Conservation (phyloP, 37 sponge, comb jelly and placozoan genomes). For the Amphimedon queenslandica region DNA sequence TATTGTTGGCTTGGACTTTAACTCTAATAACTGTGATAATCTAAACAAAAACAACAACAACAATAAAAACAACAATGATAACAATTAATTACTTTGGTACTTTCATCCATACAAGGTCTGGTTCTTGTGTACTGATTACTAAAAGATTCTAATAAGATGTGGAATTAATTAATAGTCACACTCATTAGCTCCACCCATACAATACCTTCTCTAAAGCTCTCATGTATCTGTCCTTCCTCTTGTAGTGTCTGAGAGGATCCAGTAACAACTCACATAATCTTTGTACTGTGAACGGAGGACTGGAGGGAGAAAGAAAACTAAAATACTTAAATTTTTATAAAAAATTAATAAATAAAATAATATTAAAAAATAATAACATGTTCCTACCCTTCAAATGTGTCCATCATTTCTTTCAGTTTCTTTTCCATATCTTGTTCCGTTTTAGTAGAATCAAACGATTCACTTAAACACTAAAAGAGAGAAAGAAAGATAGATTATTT, state of each 20-base stretch:
- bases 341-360: background rate
- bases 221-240: slow-evolving; percentile 63
- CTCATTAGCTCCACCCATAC: background rate
- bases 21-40: slow-evolving; percentile 22
- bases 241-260: slow-evolving; percentile 86
- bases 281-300: slow-evolving; percentile 98
- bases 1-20: slow-evolving; percentile 13
- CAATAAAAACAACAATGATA: background rate
- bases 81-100: slow-evolving; percentile 35
- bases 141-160: slow-evolving; percentile 31
- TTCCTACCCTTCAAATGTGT: slow-evolving; percentile 48
- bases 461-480: background rate
- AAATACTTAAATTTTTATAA: background rate
- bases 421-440: slow-evolving; percentile 20
- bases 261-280: slow-evolving; percentile 86
- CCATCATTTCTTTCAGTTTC: slow-evolving; percentile 33
- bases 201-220: slow-evolving; percentile 89
- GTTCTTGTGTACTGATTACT: slow-evolving; percentile 57
- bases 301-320: no score
- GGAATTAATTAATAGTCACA: background rate
- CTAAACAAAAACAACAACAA: background rate
- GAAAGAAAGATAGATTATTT: background rate
- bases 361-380: background rate
- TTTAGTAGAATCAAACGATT: background rate
- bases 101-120: slow-evolving; percentile 69